These are phyloP conservation scores for Papilio demoleus DNA, from an alignment of 2,888 invertebrate genomes.

Conservation along the genomic window DNA sequence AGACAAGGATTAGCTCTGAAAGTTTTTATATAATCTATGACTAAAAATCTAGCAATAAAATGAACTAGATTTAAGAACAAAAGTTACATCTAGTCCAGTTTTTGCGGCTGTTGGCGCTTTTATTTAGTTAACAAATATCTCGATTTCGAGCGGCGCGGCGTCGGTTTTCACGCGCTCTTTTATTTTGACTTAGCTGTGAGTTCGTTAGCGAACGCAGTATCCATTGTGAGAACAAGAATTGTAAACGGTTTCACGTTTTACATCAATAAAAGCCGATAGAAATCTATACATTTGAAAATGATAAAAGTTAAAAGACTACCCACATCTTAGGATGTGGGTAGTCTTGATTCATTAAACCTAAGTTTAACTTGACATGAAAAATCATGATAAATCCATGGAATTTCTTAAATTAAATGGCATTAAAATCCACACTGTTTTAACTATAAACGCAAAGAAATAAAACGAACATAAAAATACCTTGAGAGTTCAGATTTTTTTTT, in stretches of 20 bases:
- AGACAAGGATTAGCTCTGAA: too few species aligned
- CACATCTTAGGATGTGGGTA: neutral
- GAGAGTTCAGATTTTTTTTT: neutral
- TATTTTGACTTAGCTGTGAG: conserved; percentile 3
- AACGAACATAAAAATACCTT: neutral
- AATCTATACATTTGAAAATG: neutral
- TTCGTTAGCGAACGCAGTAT: conserved; percentile 11
- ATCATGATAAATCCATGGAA: too few species aligned
- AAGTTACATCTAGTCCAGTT: neutral
- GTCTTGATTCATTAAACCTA: too few species aligned
- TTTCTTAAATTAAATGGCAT: too few species aligned
- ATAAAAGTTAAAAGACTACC: neutral
- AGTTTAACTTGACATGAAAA: too few species aligned
- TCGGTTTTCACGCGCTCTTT: conserved; percentile 21
- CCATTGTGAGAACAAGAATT: conserved; percentile 7
- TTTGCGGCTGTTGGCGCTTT: conserved; percentile 17
- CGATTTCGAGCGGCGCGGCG: conserved; percentile 13
- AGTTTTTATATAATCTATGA: too few species aligned
- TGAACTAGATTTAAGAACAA: neutral
- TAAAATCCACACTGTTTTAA: too few species aligned
- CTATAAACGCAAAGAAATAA: neutral
- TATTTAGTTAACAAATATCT: conserved; percentile 26
- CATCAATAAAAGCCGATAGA: neutral
- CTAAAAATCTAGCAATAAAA: too few species aligned
- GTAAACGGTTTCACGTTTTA: neutral